Percentiles rank a stretch among this genome's conserved stretches.
Evolutionary conservation across 2,113 vertebrate species (phyloP).

Genomic region (Eira barbara): DNA sequence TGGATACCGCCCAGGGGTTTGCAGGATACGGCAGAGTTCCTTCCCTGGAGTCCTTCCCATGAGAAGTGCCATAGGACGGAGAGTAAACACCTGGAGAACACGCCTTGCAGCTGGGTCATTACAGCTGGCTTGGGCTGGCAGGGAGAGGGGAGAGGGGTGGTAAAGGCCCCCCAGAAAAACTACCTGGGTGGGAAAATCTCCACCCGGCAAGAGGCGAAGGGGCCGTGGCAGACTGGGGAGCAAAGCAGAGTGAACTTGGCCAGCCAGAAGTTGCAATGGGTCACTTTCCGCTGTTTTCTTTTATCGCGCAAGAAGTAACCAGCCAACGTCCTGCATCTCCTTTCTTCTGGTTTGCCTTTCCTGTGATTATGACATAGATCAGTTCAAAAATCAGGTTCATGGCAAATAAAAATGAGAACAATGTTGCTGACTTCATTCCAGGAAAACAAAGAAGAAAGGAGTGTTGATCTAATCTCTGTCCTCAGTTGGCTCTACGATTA

Average conservation of each 20-base stretch:
- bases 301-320: neutral
- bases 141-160: neutral
- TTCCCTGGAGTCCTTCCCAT: neutral
- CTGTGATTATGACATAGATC: neutral
- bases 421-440: slow-evolving; percentile 52
- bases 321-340: neutral
- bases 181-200: neutral
- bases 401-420: slow-evolving; percentile 60
- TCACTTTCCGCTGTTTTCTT: neutral
- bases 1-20: neutral
- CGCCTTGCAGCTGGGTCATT: neutral
- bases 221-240: neutral
- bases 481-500: slow-evolving; percentile 36
- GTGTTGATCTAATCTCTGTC: slow-evolving; percentile 52
- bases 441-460: slow-evolving; percentile 37
- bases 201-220: neutral
- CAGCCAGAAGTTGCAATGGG: neutral
- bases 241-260: neutral
- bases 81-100: neutral
- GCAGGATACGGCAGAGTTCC: neutral
- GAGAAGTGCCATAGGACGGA: fast-evolving
- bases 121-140: neutral
- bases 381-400: slow-evolving; percentile 45
- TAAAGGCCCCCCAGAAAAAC: neutral
- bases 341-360: neutral